These are phyloP conservation scores for Leptonema lineaticorne DNA, from an alignment of 1,140 invertebrate genomes.

Conservation along the genomic window DNA sequence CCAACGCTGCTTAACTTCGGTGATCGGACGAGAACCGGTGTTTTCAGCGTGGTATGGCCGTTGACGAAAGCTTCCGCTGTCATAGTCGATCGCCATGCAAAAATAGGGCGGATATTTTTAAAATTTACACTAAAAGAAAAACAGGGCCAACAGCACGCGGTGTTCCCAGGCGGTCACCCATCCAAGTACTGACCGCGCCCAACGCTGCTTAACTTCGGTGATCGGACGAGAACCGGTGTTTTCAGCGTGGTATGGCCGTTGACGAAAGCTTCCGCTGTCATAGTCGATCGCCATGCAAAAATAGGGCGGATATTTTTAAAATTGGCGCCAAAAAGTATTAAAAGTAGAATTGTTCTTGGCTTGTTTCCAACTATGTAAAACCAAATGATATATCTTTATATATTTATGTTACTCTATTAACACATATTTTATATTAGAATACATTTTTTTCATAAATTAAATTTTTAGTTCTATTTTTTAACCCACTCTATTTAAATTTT, in stretches of 20 bases:
- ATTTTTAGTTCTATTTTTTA: not conserved
- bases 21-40: conserved; percentile 42
- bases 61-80: conserved; percentile 11
- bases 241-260: conserved; percentile 5
- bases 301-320: no score
- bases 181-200: conserved; percentile 39
- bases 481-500: not conserved
- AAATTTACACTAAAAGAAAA: not conserved
- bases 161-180: conserved; percentile 39
- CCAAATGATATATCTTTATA: no score
- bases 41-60: conserved; percentile 40
- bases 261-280: not conserved
- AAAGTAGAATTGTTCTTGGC: no score
- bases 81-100: not conserved
- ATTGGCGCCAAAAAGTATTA: no score
- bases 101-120: not conserved
- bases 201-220: conserved; percentile 41
- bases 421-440: not conserved
- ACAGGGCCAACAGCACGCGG: conserved; percentile 32
- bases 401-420: no score
- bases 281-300: no score
- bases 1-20: conserved; percentile 41
- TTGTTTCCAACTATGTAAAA: no score
- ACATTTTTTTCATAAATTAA: not conserved
- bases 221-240: conserved; percentile 39